Evolutionary conservation across 2,888 invertebrate species (phyloP).

Genomic region (Malacosoma neustria): DNA sequence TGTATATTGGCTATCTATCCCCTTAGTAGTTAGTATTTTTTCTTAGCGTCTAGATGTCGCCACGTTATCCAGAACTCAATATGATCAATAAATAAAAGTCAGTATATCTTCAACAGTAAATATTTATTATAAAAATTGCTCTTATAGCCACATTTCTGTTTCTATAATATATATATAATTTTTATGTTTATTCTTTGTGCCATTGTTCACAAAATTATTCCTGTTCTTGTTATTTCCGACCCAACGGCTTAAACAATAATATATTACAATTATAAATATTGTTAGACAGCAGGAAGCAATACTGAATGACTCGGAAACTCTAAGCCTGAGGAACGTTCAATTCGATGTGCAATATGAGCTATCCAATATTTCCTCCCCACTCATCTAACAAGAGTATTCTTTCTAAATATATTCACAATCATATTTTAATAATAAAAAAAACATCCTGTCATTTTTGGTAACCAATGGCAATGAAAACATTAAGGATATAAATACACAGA

Average conservation of each 20-base stretch:
- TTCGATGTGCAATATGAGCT: conserved; percentile 64
- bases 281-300: conserved; percentile 62
- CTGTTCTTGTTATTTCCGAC: conserved; percentile 73
- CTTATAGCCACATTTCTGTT: conserved; percentile 75
- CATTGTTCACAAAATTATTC: conserved; percentile 75
- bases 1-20: no score
- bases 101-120: conserved; percentile 69
- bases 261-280: conserved; percentile 66
- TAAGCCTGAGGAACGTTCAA: conserved; percentile 60
- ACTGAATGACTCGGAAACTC: conserved; percentile 40
- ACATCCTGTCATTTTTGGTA: conserved; percentile 73
- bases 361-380: conserved; percentile 53
- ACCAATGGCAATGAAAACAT: conserved; percentile 70
- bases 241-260: conserved; percentile 73
- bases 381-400: conserved; percentile 60
- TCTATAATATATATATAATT: conserved; percentile 72
- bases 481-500: conserved; percentile 50
- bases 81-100: conserved; percentile 43
- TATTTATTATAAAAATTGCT: conserved; percentile 76
- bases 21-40: no score
- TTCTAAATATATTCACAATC: conserved; percentile 63
- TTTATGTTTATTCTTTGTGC: conserved; percentile 74
- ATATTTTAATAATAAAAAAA: conserved; percentile 61
- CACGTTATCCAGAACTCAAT: not conserved
- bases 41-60: not conserved